Evolutionary conservation across 2,888 invertebrate species (phyloP).

Genomic region (Drosophila anceps): DNA sequence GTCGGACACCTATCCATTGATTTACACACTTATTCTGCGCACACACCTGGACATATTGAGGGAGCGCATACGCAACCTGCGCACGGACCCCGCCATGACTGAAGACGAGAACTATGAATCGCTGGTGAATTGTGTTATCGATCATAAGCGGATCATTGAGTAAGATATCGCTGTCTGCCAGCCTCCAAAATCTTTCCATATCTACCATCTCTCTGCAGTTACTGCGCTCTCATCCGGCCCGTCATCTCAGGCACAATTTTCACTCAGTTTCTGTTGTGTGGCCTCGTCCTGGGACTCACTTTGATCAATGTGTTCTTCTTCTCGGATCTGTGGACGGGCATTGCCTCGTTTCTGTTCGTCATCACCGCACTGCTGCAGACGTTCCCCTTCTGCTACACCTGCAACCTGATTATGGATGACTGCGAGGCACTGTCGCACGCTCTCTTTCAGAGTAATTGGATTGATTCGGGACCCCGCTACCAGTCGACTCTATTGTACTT

Average conservation of each 20-base stretch:
- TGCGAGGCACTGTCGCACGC: constrained; percentile 62
- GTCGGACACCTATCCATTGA: constrained; percentile 63
- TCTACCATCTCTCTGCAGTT: constrained; percentile 37
- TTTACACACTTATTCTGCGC: constrained; percentile 66
- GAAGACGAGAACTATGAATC: constrained; percentile 67
- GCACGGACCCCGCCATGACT: constrained; percentile 41
- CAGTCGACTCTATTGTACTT: constrained; percentile 65
- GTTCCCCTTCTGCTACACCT: constrained; percentile 75
- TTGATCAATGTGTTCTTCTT: constrained; percentile 70
- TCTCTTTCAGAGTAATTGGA: constrained; percentile 78
- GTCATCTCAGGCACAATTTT: constrained; percentile 77
- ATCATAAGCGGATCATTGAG: constrained; percentile 76
- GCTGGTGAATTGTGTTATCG: constrained; percentile 67
- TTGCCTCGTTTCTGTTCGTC: constrained; percentile 63
- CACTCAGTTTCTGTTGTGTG: constrained; percentile 70
- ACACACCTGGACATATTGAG: constrained; percentile 64
- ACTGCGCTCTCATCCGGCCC: constrained; percentile 60
- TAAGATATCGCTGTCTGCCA: constrained; percentile 14
- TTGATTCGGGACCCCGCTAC: constrained; percentile 58
- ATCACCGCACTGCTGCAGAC: constrained; percentile 65
- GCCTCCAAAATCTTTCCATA: background rate
- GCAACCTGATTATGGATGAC: constrained; percentile 72
- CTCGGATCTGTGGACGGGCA: constrained; percentile 59
- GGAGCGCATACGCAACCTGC: constrained; percentile 59
- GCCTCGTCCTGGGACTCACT: constrained; percentile 65